phyloP scores from a whole-genome alignment of 1,140 invertebrate genomes.

The Elysia chlorotica region DNA sequence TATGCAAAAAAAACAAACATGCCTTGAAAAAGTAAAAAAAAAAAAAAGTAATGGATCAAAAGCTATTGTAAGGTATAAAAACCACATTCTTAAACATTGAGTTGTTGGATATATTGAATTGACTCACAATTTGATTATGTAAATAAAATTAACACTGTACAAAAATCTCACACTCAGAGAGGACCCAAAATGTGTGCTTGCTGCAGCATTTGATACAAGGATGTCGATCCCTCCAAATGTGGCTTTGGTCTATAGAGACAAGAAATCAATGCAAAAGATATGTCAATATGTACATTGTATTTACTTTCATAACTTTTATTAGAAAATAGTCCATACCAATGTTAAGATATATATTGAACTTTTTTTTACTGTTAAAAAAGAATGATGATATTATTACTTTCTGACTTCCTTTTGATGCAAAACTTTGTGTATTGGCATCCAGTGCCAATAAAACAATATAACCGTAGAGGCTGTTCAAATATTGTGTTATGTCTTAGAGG shows the following conservation, averaged over 20 bases:
- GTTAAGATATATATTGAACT: neutral
- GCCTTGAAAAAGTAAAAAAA: too few species aligned
- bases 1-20: too few species aligned
- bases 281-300: neutral
- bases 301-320: neutral
- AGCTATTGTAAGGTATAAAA: neutral
- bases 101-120: too few species aligned
- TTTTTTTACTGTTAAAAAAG: too few species aligned
- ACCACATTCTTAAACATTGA: neutral
- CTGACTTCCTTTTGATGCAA: too few species aligned
- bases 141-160: too few species aligned
- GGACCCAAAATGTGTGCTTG: constrained; percentile 81
- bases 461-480: too few species aligned
- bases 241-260: constrained; percentile 69
- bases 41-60: too few species aligned
- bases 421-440: neutral
- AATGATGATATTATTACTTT: too few species aligned
- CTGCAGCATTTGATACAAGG: constrained; percentile 92
- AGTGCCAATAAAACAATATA: neutral
- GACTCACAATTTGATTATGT: too few species aligned
- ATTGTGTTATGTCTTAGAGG: neutral
- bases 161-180: constrained; percentile 80
- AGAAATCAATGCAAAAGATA: neutral
- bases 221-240: constrained; percentile 91
- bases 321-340: neutral